Evolutionary conservation across 37 sponge, comb jelly and placozoan species (phyloP).

Genomic region (Haliclona indistincta): DNA sequence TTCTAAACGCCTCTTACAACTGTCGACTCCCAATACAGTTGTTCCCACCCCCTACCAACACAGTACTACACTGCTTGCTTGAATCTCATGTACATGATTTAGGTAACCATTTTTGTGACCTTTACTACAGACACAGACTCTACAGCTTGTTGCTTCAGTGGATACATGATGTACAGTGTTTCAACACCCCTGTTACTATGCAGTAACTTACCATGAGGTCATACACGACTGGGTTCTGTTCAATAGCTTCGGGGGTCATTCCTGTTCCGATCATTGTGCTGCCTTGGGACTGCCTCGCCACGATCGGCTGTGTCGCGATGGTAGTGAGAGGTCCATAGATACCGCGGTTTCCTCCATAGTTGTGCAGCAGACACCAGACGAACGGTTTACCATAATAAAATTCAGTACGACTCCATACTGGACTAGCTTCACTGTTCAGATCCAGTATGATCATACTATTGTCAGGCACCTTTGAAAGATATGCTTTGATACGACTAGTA

Average conservation of each 20-base stretch:
- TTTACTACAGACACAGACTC: too few relatives aligned
- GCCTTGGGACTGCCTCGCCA: slow-evolving; percentile 12
- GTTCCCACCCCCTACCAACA: too few relatives aligned
- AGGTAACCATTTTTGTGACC: too few relatives aligned
- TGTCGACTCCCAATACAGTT: too few relatives aligned
- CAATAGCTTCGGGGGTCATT: slow-evolving; percentile 75
- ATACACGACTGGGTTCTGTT: slow-evolving; percentile 71
- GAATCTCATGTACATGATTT: too few relatives aligned
- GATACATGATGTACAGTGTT: too few relatives aligned
- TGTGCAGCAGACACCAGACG: slow-evolving; percentile 70
- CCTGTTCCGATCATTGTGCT: slow-evolving; percentile 77
- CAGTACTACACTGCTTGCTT: too few relatives aligned
- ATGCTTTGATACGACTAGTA: slow-evolving; percentile 40
- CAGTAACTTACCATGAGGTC: slow-evolving; percentile 69
- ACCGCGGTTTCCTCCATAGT: slow-evolving; percentile 63
- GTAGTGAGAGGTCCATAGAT: slow-evolving; percentile 61
- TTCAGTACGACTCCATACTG: slow-evolving; percentile 36
- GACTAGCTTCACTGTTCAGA: slow-evolving; percentile 39
- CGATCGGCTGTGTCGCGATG: slow-evolving; percentile 42
- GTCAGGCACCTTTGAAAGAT: slow-evolving; percentile 55
- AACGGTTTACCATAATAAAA: slow-evolving; percentile 72
- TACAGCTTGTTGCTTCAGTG: too few relatives aligned
- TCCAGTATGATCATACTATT: slow-evolving; percentile 66
- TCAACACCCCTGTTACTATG: too few relatives aligned
- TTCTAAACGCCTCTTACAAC: too few relatives aligned